Base-by-base conservation (phyloP, 2,888 invertebrate genomes). In the Crossocerus cetratus region DNA sequence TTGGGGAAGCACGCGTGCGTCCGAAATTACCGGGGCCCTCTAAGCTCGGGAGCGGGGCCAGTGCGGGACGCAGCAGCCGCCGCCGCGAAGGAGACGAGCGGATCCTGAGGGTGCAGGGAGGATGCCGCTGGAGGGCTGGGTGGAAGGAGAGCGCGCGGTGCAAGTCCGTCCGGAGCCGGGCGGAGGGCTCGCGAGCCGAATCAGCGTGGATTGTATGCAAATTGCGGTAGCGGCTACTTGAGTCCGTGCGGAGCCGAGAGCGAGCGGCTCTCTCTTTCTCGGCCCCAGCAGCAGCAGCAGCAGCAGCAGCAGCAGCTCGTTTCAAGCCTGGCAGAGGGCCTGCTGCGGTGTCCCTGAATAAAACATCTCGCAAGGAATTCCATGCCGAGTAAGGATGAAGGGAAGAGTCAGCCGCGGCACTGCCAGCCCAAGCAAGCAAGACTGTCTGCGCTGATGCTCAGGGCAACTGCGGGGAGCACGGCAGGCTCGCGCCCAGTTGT, bases 191-290 rank as follows among this genome's bases (percentile, higher is more conserved):
- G 65, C 64, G 62, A 71, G 77, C 78, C 83, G 83, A 87, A 86
- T 86, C 84, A 81, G 83, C 80, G 78, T 79, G 89, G 87, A 89
- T 89, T 89, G 88, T 89, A 89, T 89, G 89, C 87, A 89, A 89
- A 89, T 89, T 85, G 83, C 86, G 83, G 88, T 87, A 87, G 88
- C 87, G 84, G 89, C 89, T 88, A 87, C 89, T 88, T 87, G 88
- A 88, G 83, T 83, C 74, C 83, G 80, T 16, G 49, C 81, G 82
- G 85, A 86, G 82, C 84, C 80, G 81, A 4, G 3, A 11, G 49
- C 14, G 11, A 4, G 11, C 49, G 49, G 16, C n/a, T 49, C 32
- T 32, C 32, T 32, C 32, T 32, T 32, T 32, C 83, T 57, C 60
- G 66, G 32, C 32, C 5, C 8, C 32, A 32, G 32, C 32, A 32